phyloP scores from a whole-genome alignment of 2,113 vertebrate species.

The Hippocampus barbouri region DNA sequence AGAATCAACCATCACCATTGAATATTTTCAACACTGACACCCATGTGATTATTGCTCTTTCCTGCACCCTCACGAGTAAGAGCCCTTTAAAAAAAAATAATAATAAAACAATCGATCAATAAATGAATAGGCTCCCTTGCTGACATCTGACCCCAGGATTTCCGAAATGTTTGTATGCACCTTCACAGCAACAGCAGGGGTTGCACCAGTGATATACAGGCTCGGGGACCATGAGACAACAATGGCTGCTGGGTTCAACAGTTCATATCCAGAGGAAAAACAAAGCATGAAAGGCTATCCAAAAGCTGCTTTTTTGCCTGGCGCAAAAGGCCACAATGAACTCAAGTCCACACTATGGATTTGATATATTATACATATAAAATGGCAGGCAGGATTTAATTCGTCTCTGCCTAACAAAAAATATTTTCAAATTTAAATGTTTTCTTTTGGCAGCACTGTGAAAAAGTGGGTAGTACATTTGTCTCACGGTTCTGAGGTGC shows the following conservation, averaged over 20 bases:
- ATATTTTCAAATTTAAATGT: no score
- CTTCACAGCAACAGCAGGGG: neutral
- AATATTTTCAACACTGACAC: neutral
- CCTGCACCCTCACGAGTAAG: neutral
- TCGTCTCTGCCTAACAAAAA: no score
- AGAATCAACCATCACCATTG: neutral
- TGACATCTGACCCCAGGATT: neutral
- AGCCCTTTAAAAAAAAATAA: neutral
- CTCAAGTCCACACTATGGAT: neutral
- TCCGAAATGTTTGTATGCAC: neutral
- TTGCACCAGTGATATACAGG: neutral
- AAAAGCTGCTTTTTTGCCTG: neutral
- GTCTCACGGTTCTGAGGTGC: no score
- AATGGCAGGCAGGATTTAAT: neutral
- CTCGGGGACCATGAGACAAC: neutral
- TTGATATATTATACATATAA: neutral
- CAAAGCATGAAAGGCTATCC: neutral
- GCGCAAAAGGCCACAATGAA: neutral
- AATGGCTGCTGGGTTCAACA: neutral
- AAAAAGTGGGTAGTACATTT: no score
- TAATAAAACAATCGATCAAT: neutral
- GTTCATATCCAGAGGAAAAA: slow-evolving; percentile 5
- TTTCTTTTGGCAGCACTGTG: no score
- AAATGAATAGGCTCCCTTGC: neutral
- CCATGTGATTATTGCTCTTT: neutral